Evolutionary conservation across 2,113 vertebrate genomes (phyloP).

Genomic region (Stercorarius parasiticus): DNA sequence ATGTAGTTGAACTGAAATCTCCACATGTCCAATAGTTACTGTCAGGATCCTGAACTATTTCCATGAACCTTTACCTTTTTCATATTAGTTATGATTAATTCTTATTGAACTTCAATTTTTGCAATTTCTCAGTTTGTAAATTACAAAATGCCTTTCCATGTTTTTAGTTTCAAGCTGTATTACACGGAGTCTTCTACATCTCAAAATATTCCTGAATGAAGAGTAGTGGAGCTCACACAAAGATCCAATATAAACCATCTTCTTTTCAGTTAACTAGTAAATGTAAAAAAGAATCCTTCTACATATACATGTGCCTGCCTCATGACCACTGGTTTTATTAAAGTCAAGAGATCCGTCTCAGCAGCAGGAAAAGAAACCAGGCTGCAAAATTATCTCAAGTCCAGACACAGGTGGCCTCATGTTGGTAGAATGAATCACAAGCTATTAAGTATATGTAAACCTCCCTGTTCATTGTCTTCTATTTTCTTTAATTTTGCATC

Average conservation of each 20-base stretch:
- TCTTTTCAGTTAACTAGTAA: not conserved
- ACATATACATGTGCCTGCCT: not conserved
- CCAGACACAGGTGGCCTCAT: not conserved
- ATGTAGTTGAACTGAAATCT: not conserved
- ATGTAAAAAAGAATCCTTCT: not conserved
- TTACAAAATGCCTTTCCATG: not conserved
- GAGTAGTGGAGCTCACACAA: not conserved
- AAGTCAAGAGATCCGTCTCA: not conserved
- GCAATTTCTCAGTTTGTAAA: not conserved
- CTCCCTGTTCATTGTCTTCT: not conserved
- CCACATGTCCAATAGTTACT: not conserved
- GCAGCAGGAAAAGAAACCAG: not conserved
- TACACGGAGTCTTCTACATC: not conserved
- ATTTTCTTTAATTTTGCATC: not conserved
- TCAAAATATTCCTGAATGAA: not conserved
- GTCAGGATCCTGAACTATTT: not conserved
- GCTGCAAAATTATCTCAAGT: not conserved
- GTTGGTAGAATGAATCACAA: not conserved
- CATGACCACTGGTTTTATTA: not conserved
- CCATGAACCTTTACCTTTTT: not conserved
- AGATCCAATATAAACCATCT: not conserved
- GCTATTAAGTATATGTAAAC: not conserved
- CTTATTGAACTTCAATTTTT: not conserved
- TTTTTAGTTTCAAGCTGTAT: not conserved
- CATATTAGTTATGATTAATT: not conserved